Evolutionary conservation across 2,888 invertebrate genomes (phyloP).

Genomic region (Encarsia formosa): DNA sequence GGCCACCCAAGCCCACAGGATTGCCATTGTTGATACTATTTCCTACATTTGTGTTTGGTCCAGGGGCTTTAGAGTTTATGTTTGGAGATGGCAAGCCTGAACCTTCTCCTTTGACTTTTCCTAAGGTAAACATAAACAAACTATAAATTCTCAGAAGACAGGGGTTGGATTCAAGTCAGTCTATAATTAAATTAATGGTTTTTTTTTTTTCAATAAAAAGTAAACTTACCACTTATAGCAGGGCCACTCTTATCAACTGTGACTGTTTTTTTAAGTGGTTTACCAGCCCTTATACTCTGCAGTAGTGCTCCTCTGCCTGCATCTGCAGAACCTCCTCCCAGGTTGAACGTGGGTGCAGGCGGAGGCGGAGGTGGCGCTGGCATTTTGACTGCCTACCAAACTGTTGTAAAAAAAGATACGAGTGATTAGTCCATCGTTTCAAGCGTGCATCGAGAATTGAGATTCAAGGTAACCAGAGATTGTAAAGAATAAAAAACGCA

Average conservation of each 20-base stretch:
- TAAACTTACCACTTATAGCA: slow-evolving; percentile 61
- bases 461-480: too few species aligned
- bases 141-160: too few species aligned
- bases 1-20: slow-evolving; percentile 60
- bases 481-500: too few species aligned
- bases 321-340: slow-evolving; percentile 51
- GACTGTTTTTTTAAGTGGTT: slow-evolving; percentile 75
- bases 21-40: slow-evolving; percentile 40
- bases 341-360: slow-evolving; percentile 55
- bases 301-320: slow-evolving; percentile 66
- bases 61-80: slow-evolving; percentile 29
- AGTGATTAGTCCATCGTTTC: too few species aligned
- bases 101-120: slow-evolving; percentile 39
- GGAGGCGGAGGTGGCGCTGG: slow-evolving; percentile 65
- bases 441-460: too few species aligned
- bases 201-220: too few species aligned
- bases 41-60: slow-evolving; percentile 23
- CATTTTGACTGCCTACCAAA: slow-evolving; percentile 37
- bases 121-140: slow-evolving; percentile 33
- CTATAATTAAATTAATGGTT: too few species aligned
- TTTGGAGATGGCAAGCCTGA: slow-evolving; percentile 41
- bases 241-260: slow-evolving; percentile 92
- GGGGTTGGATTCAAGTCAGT: too few species aligned
- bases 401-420: slow-evolving; percentile 7
- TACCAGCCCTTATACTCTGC: slow-evolving; percentile 78